Evolutionary conservation across 2,113 vertebrate genomes (phyloP), one percentile per base, ranked within the genome.

Genomic region (Lasiurus borealis): DNA sequence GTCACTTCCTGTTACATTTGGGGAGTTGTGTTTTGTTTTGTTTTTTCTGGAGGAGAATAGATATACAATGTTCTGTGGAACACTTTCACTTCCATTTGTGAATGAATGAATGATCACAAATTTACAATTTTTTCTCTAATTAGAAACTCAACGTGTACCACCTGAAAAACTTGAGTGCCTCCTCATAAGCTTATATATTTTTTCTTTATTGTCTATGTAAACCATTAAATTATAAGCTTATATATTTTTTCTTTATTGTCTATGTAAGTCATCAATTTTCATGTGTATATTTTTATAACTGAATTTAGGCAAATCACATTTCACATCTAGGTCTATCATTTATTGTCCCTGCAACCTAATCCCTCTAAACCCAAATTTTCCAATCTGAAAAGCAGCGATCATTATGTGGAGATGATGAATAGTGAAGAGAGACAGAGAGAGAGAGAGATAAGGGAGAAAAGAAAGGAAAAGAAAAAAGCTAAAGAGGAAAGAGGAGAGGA

Each of bases 91-190:
- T 23, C 29, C 5, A 52, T 64, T 59, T 50, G n/a, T 36, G 9
- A 80, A 83, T 50, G 31, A 78, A 90, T n/a, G 27, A 90, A 69
- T 48, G 27, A 54, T 84, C 46, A 52, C 62, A 88, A 78, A 84
- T 64, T 84, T 89, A 29, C 25, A 85, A 72, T 64, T 71, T 25
- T 40, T 75, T 81, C 50, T 73, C 15, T 27, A 81, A 83, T 62
- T 82, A 82, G 82, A 57, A 21, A 27, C 25, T 57, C 54, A 86
- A 73, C 57, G 16, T 36, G 14, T 54, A 59, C 57, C 8, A 64
- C 50, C 21, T 83, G 36, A 76, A 69, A 59, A 69, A 50, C 36
- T 66, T 68, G 77, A 83, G 6, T 59, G 69, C 27, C 57, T 57
- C 27, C 31, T 83, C 84, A 83, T 83, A 62, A 88, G 59, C 40